Conservation (phyloP, 2,797 vertebrate genomes). For the Oreortyx pictus region DNA sequence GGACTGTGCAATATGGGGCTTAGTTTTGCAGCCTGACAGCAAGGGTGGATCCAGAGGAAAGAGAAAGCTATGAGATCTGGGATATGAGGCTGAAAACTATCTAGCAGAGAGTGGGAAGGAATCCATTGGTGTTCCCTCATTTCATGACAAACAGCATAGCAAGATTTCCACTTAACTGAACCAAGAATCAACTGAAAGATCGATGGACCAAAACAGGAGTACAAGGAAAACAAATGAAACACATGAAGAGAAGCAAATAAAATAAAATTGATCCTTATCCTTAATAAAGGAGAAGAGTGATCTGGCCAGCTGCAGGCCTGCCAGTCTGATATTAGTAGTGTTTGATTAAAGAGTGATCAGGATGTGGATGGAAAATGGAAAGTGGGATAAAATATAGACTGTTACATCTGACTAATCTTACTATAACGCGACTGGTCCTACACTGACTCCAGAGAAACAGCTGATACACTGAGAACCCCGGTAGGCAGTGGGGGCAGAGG, state of each 20-base stretch:
- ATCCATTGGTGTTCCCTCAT: neutral
- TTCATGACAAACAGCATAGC: neutral
- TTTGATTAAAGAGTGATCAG: constrained; percentile 22
- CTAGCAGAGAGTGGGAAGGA: neutral
- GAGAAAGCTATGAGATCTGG: neutral
- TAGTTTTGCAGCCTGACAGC: constrained; percentile 31
- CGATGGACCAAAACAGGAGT: neutral
- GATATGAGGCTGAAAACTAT: neutral
- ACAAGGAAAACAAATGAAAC: neutral
- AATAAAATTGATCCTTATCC: neutral
- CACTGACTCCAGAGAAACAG: neutral
- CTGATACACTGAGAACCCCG: neutral
- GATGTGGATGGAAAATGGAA: neutral
- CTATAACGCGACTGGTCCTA: neutral
- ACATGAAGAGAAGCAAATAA: neutral
- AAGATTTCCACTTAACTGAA: neutral
- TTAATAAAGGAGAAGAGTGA: neutral
- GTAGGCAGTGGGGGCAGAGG: neutral
- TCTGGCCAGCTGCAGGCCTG: neutral
- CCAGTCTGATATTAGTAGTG: neutral
- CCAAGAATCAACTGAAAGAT: neutral
- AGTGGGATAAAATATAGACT: neutral
- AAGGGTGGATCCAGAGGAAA: constrained; percentile 33
- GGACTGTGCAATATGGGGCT: constrained; percentile 30
- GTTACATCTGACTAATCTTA: neutral